A percentile compares a stretch with the other conserved stretches of the same genome.
Evolutionary conservation across 2,888 invertebrate species (phyloP).

Genomic region (Drosophila pegasa): DNA sequence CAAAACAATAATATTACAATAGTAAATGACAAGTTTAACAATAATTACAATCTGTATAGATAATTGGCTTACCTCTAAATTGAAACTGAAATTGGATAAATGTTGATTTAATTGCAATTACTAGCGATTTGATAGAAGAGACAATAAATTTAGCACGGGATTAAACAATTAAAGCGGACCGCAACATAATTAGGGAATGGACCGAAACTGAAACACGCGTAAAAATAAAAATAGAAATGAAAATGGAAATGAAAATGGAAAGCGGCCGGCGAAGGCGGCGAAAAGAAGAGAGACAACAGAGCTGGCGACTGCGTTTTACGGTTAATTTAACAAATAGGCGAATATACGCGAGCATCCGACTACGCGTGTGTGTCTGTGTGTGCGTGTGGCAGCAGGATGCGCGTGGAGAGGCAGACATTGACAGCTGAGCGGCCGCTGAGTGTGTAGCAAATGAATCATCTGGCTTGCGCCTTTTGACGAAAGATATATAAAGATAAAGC

Average conservation of each 20-base stretch:
- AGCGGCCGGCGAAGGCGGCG: constrained; percentile 42
- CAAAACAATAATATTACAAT: background rate
- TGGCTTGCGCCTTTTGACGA: constrained; percentile 51
- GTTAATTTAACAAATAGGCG: constrained; percentile 70
- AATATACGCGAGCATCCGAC: constrained; percentile 24
- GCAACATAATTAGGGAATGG: constrained; percentile 39
- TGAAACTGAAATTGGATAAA: constrained; percentile 24
- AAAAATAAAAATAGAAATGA: constrained; percentile 52
- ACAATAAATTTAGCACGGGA: constrained; percentile 32
- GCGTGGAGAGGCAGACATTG: constrained; percentile 27
- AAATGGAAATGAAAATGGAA: constrained; percentile 53
- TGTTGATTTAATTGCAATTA: constrained; percentile 30
- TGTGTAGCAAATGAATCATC: constrained; percentile 57
- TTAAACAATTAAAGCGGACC: constrained; percentile 39
- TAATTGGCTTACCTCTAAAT: constrained; percentile 37
- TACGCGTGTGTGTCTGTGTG: constrained; percentile 2
- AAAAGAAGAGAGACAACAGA: background rate
- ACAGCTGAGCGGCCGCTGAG: constrained; percentile 53
- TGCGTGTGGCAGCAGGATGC: constrained; percentile 48
- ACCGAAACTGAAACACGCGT: constrained; percentile 39
- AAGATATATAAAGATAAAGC: constrained; percentile 60
- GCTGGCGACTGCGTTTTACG: constrained; percentile 36
- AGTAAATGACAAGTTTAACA: background rate
- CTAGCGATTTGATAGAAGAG: constrained; percentile 20
- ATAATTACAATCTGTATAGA: background rate